Base-by-base conservation (phyloP, 2,888 invertebrate genomes). In the Actias luna region DNA sequence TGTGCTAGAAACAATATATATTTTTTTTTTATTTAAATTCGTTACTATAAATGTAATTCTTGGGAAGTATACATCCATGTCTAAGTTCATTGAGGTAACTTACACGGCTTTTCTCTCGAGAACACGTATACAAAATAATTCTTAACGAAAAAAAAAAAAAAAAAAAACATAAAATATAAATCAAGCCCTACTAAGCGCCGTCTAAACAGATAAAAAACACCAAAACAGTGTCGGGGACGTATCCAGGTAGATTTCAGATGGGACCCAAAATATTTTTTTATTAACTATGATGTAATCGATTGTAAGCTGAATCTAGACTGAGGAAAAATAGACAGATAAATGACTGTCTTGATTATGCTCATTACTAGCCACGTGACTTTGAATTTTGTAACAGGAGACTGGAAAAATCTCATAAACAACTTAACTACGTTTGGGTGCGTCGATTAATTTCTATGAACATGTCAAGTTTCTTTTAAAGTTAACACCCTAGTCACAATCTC, bases 141-240 rank as follows among this genome's bases (percentile, higher is more conserved):
- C 70, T 75, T 72, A 67, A 74, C 66, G 67, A 74, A 75, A 74
- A 76, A 69, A 77, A 68, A 68, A 68, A 18, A 42, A 42, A 22
- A 50, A 50, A 50, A 50, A 25, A 25, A 50, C 69, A 55, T 52
- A 63, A 63, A 29, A 66, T 69, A 80, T 82, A 80, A 81, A 80
- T 81, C 80, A 80, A 72, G 68, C 64, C 72, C 64, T 64, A 64
- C 66, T 74, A 73, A 79, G 78, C 76, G 78, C 76, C 76, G 67
- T 72, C 69, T 66, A 68, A 68, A 68, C 63, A 63, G 59, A 55
- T 52, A 63, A 59, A 52, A 59, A 36, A 55, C 52, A 59, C 59
- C 50, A 59, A 52, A 59, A 59, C 39, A 31, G 14, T 14, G 29
- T 31, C 3, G 25, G 22, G 59, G 61, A 35, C 16, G 64, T 52